These are phyloP conservation scores for Drosophila meridiana DNA, from an alignment of 2,888 invertebrate species.

Conservation along the genomic window DNA sequence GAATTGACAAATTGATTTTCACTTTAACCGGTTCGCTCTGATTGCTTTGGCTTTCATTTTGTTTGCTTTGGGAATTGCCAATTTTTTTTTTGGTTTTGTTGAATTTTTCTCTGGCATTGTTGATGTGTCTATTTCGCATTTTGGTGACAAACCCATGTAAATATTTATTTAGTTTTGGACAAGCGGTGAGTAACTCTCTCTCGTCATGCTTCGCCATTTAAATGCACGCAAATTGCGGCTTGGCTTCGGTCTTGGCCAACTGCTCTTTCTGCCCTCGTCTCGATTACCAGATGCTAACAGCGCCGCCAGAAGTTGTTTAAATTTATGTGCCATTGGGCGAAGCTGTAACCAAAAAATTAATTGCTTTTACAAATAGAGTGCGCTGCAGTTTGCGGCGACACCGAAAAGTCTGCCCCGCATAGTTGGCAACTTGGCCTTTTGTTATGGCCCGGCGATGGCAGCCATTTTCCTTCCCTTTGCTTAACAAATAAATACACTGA, in stretches of 20 bases:
- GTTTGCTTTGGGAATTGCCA: slow-evolving; percentile 73
- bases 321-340: slow-evolving; percentile 74
- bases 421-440: slow-evolving; percentile 67
- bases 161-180: slow-evolving; percentile 77
- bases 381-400: slow-evolving; percentile 56
- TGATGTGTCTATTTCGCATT: slow-evolving; percentile 58
- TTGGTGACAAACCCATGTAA: slow-evolving; percentile 72
- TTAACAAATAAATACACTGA: slow-evolving; percentile 51
- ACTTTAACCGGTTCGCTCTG: slow-evolving; percentile 66
- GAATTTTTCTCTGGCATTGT: slow-evolving; percentile 21
- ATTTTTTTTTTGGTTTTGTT: slow-evolving; percentile 28
- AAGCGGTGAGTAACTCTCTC: slow-evolving; percentile 41
- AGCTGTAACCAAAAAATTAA: slow-evolving; percentile 64
- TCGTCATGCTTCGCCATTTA: slow-evolving; percentile 59
- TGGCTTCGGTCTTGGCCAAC: slow-evolving; percentile 45
- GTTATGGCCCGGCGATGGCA: slow-evolving; percentile 45
- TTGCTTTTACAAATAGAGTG: slow-evolving; percentile 81
- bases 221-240: slow-evolving; percentile 70
- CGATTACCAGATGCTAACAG: slow-evolving; percentile 58
- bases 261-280: slow-evolving; percentile 40
- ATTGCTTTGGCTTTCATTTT: slow-evolving; percentile 69
- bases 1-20: slow-evolving; percentile 78
- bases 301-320: slow-evolving; percentile 57
- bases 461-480: slow-evolving; percentile 21
- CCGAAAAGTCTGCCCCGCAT: slow-evolving; percentile 58